A percentile compares a stretch with the other conserved stretches of the same genome.
Conservation (phyloP, 2,797 vertebrate species). For the Ispidina lecontei region DNA sequence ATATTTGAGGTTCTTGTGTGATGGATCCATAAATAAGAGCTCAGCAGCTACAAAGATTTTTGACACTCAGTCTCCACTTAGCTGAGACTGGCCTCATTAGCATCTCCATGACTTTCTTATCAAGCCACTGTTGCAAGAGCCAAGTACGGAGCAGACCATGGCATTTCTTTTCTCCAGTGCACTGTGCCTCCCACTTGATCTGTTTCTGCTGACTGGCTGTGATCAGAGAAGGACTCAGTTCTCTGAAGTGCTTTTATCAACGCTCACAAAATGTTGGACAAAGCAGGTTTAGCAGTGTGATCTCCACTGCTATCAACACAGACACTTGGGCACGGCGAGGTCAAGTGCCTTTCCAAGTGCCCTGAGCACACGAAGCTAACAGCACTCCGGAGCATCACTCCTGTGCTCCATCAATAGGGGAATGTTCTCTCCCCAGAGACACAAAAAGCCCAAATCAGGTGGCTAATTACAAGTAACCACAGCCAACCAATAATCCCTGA, state of each 20-base stretch:
- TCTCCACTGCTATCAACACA: neutral
- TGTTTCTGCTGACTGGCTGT: neutral
- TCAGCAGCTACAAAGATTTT: neutral
- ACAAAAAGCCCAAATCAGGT: neutral
- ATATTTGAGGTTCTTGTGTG: neutral
- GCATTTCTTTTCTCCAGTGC: neutral
- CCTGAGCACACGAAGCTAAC: neutral
- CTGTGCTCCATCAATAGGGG: neutral
- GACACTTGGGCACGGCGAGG: neutral
- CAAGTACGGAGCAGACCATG: too few relatives aligned
- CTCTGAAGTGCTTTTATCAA: neutral
- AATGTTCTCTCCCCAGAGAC: neutral
- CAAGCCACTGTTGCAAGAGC: neutral
- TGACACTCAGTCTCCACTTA: neutral
- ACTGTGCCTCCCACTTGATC: neutral
- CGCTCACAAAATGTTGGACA: neutral
- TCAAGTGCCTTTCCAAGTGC: slow-evolving; percentile 14
- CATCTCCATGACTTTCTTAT: neutral
- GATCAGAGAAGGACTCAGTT: neutral
- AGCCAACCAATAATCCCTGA: slow-evolving; percentile 43
- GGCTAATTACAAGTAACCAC: slow-evolving; percentile 40
- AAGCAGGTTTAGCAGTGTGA: neutral
- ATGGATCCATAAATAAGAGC: neutral
- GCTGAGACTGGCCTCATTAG: neutral
- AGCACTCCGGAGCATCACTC: neutral